phyloP scores from a whole-genome alignment of 2,888 invertebrate species.

The Lycocerus yunnanus region DNA sequence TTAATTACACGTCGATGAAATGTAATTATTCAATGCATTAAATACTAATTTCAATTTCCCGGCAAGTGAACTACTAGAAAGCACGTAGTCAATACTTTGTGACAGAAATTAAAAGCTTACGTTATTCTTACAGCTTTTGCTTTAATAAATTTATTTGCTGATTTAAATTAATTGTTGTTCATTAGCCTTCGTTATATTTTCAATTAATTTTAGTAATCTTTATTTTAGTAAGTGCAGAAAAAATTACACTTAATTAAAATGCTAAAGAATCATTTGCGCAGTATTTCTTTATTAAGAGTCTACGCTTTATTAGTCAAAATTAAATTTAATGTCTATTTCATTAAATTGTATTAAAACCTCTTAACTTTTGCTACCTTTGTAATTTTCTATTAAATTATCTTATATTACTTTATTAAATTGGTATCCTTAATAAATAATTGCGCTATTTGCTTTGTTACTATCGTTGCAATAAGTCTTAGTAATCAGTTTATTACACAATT shows the following conservation, averaged over 20 bases:
- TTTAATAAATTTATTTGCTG: conserved; percentile 18
- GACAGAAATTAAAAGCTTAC: conserved; percentile 3
- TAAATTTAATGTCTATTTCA: conserved; percentile 24
- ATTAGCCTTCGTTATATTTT: conserved; percentile 16
- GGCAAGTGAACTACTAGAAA: conserved; percentile 9
- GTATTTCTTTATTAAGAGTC: conserved; percentile 26
- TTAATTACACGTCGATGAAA: not conserved
- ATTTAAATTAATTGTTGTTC: conserved; percentile 16
- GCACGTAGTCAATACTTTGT: conserved; percentile 21
- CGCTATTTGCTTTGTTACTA: not conserved
- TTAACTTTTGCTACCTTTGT: not conserved
- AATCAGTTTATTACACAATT: not conserved
- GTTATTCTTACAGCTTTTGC: conserved; percentile 13
- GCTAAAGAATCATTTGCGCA: conserved; percentile 19
- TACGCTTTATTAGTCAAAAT: conserved; percentile 27
- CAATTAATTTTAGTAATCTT: conserved; percentile 25
- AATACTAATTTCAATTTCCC: not conserved
- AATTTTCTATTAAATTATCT: not conserved
- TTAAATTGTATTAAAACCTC: conserved; percentile 23
- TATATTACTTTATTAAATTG: not conserved
- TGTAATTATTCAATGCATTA: not conserved
- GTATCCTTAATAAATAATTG: not conserved
- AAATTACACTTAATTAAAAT: conserved; percentile 21
- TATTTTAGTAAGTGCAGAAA: conserved; percentile 13
- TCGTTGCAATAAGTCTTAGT: not conserved